phyloP scores from a whole-genome alignment of 2,113 vertebrate species.

The Ornithorhynchus anatinus region DNA sequence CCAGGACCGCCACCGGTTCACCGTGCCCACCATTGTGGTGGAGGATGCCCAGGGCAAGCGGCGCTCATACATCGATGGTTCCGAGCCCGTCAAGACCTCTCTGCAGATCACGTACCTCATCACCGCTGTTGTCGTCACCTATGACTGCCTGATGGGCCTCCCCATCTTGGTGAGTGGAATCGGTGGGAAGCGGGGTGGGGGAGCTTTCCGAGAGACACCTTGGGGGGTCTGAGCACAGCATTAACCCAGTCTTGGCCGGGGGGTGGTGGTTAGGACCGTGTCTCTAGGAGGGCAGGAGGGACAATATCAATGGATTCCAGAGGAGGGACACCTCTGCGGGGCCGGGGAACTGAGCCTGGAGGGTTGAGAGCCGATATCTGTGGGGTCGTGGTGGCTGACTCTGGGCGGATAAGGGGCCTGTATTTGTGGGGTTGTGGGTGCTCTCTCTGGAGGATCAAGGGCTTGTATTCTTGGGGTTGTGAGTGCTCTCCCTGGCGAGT shows the following conservation, averaged over 20 bases:
- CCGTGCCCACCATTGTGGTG: slow-evolving; percentile 91
- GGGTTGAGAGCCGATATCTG: no score
- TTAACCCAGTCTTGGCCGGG: background rate
- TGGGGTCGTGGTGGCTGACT: background rate
- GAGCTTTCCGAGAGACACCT: rapidly evolving
- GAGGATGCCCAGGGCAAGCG: slow-evolving; percentile 92
- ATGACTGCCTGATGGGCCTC: slow-evolving; percentile 90
- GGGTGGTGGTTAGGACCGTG: background rate
- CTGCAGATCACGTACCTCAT: slow-evolving; percentile 92
- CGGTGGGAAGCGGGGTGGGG: rapidly evolving
- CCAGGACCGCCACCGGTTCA: slow-evolving; percentile 79
- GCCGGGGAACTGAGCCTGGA: no score
- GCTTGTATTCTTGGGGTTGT: no score
- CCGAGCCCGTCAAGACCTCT: slow-evolving; percentile 86
- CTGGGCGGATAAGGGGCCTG: background rate
- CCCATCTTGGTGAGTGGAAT: slow-evolving; percentile 85
- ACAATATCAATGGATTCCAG: no score
- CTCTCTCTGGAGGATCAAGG: no score
- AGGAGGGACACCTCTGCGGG: no score
- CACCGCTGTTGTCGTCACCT: slow-evolving; percentile 88
- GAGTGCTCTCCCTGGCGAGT: no score
- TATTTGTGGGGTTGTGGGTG: no score
- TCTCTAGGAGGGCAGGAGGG: background rate
- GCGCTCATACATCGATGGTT: slow-evolving; percentile 90
- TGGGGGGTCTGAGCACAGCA: background rate